phyloP scores from a whole-genome alignment of 2,797 vertebrate species.

The Crenuchus spilurus region DNA sequence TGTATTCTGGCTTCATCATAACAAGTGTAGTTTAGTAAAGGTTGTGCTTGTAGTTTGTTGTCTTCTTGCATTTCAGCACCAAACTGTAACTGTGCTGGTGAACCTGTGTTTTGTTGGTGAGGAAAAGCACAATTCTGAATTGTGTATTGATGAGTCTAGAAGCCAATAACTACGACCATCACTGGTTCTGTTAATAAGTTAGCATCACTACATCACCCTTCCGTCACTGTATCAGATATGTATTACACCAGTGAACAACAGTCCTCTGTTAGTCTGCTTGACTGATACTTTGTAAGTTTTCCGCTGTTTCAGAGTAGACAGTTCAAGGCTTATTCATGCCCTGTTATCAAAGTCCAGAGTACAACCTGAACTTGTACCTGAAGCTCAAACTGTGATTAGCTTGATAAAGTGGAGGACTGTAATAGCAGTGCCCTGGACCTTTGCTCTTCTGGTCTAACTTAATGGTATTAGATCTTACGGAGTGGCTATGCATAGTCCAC shows the following conservation, averaged over 20 bases:
- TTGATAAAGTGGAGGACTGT: background rate
- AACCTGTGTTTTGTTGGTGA: too few relatives aligned
- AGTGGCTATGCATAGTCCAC: constrained; percentile 8
- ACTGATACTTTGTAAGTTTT: background rate
- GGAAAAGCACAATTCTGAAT: too few relatives aligned
- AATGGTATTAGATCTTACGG: background rate
- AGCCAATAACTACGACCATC: too few relatives aligned
- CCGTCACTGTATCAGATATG: background rate
- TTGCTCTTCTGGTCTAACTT: background rate
- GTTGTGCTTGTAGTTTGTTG: too few relatives aligned
- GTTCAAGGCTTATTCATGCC: background rate
- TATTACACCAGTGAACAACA: background rate
- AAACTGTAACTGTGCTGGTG: too few relatives aligned
- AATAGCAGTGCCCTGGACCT: background rate
- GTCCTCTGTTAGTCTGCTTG: background rate
- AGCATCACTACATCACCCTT: background rate
- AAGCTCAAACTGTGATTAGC: background rate
- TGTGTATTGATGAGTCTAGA: too few relatives aligned
- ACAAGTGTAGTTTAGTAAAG: too few relatives aligned
- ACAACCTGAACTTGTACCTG: background rate
- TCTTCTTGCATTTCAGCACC: too few relatives aligned
- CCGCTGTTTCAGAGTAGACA: background rate
- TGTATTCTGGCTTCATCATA: too few relatives aligned
- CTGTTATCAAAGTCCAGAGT: background rate
- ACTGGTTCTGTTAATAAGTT: background rate